Base-by-base conservation (phyloP, 2,888 invertebrate genomes). In the Eudemis profundana region DNA sequence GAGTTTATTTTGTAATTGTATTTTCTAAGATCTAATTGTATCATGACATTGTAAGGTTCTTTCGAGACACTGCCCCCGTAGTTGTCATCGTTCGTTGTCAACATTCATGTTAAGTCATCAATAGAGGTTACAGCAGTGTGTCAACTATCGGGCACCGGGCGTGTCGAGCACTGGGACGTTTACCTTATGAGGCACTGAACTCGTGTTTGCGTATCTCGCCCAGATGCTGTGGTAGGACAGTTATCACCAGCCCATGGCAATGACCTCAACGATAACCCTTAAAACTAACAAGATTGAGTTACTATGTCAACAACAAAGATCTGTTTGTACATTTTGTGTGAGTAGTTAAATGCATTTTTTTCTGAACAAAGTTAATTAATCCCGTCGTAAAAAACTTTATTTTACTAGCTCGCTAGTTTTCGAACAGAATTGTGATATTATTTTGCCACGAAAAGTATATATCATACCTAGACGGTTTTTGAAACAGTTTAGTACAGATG, bases 261-360 rank as follows among this genome's bases (percentile, higher is more conserved):
- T 64, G 50, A 57, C 44, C 57, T 50, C 36, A 0, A 2, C 15
- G 57, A 59, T 51, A 57, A 64, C 57, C 50, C 42, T 36, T 56
- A 27, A 51, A 51, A 19, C 46, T 38, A 46, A 54, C 62, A 12
- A n/a, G 19, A 21, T 27, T 7, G 1, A n/a, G 49, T 61, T 54
- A 40, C n/a, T 27, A 42, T 33, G 19, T 42, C 19, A 44, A 64
- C 63, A 50, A 57, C 42, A 57, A 33, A 42, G 33, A 29, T 40
- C 49, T 51, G 42, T 44, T 54, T 27, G 7, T 44, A 17, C 27
- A 56, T 56, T 44, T 27, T 17, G 38, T 21, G 44, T 40, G 5
- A 15, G 5, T 27, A 14, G 38, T 54, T 51, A 12, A 40, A 12
- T 4, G 10, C 10, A 33, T 10, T 23, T 27, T 23, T 42, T 12